A percentile compares a stretch with the other conserved stretches of the same genome.
Conservation (phyloP, 2,888 invertebrate species). For the Zonitis immaculata region DNA sequence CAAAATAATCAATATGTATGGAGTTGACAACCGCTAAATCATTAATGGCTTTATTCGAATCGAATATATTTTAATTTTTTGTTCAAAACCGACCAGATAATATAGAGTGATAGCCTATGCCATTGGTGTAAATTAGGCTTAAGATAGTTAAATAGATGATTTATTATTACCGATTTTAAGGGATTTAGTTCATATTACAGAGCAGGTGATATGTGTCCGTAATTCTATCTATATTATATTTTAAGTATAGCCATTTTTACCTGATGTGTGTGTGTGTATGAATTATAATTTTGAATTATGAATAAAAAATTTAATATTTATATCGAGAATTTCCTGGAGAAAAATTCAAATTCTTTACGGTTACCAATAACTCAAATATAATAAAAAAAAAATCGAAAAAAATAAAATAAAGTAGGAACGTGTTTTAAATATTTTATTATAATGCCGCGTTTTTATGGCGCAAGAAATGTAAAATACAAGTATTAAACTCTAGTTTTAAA, state of each 20-base stretch:
- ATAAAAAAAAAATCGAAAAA: neutral
- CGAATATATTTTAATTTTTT: neutral
- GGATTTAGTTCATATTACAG: neutral
- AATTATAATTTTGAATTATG: too few relatives aligned
- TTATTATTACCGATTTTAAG: neutral
- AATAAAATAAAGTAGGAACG: neutral
- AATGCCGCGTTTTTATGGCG: neutral
- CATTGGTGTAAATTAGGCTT: neutral
- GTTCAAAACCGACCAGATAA: neutral
- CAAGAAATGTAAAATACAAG: neutral
- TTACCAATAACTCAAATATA: neutral
- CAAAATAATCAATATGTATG: neutral
- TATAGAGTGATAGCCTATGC: neutral
- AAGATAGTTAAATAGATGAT: neutral
- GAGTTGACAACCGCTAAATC: neutral
- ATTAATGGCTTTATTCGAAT: neutral
- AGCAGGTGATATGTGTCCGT: neutral
- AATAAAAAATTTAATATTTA: neutral
- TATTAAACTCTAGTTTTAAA: neutral
- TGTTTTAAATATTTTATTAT: neutral
- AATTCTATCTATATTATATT: neutral
- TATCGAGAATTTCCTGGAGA: neutral
- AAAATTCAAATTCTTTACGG: neutral
- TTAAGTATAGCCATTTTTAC: neutral
- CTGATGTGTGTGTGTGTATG: too few relatives aligned